Evolutionary conservation across 2,113 vertebrate genomes (phyloP), one percentile per base, ranked within the genome.

Genomic region (Pluvianellus socialis): DNA sequence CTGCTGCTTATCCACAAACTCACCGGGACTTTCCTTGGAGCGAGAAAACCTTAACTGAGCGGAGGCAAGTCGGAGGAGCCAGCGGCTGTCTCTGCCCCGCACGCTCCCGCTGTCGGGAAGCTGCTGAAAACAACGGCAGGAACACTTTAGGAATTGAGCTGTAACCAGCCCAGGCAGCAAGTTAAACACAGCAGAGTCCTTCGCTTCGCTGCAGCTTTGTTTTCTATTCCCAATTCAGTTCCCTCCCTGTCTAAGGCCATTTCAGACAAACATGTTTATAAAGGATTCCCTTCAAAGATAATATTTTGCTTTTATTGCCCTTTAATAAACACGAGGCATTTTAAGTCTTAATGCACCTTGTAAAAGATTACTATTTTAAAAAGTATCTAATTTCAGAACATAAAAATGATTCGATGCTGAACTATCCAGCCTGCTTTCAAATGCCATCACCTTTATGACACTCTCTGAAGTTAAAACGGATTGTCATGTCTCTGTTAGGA

Each of bases 351-450:
- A 97, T 71, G 80, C 59, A 76, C 66, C 92, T 90, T 93, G 80
- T 96, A 97, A 95, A 97, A 96, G 47, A 73, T 72, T 70, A 95
- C 81, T 91, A 86, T 84, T 87, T 96, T 71, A 20, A 28, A 63
- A 96, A 89, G 73, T 73, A 92, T 88, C 86, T 90, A 30, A 88
- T 86, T 96, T 91, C 86, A 90, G 88, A 93, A 96, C 62, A 91
- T 79, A 96, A 97, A 95, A 86, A 79, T 42, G 45, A 70, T 70
- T 49, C 73, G 63, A 91, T 28, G 88, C 50, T 3, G 12, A 96
- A 71, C 79, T 55, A 42, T 33, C 65, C 81, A 86, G 83, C 61
- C 88, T 65, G 80, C 40, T 94, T 79, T 79, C 73, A 90, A 96
- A 93, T 52, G 81, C 81, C 93, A 95, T 58, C 95, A 92, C 84